These are phyloP conservation scores for Aegithalos caudatus DNA, from an alignment of 2,113 vertebrate genomes.

Conservation along the genomic window DNA sequence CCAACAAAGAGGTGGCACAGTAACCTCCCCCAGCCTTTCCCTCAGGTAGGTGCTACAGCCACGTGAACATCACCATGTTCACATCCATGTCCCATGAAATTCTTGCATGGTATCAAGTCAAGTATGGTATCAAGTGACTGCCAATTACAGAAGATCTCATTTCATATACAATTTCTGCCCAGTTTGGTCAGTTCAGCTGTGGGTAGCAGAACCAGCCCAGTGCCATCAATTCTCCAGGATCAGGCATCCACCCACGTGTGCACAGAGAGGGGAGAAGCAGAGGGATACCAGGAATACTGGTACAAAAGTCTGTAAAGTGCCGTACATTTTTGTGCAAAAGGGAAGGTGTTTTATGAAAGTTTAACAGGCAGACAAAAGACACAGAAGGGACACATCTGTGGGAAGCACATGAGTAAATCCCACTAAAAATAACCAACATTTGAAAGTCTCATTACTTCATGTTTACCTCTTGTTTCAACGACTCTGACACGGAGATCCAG, in stretches of 20 bases:
- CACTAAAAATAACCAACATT: slow-evolving; percentile 11
- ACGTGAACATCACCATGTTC: background rate
- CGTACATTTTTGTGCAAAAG: background rate
- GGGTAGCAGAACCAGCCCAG: background rate
- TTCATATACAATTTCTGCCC: background rate
- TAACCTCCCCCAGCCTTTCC: background rate
- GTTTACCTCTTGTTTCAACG: slow-evolving; percentile 30
- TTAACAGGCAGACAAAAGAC: slow-evolving; percentile 31
- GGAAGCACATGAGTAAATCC: background rate
- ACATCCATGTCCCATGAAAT: background rate
- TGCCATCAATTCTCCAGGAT: background rate
- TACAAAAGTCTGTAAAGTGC: background rate
- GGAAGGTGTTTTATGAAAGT: background rate
- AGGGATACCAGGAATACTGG: background rate
- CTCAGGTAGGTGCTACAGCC: background rate
- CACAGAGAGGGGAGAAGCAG: background rate
- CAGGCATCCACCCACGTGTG: background rate
- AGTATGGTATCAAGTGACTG: background rate
- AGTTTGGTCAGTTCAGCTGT: background rate
- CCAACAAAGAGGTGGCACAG: background rate
- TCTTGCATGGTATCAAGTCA: background rate
- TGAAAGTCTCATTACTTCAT: background rate
- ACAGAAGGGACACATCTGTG: background rate
- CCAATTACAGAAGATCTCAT: background rate
- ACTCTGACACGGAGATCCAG: background rate